Conservation (phyloP, 2,113 vertebrate genomes). For the Sturnira hondurensis region DNA sequence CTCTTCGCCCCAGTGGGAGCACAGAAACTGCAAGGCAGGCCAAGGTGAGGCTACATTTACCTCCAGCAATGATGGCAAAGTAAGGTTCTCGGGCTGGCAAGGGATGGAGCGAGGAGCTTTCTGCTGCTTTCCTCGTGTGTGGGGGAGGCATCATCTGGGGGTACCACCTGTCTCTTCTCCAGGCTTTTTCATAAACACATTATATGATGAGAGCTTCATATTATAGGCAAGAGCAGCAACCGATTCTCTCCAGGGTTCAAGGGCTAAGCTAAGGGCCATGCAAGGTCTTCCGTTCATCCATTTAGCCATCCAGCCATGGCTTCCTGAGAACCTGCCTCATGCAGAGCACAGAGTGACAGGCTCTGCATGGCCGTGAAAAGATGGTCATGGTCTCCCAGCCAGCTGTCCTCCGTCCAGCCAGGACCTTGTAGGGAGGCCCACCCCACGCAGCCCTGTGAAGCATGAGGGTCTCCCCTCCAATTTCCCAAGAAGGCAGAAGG, state of each 20-base stretch:
- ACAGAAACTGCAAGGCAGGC: background rate
- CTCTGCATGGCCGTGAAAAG: background rate
- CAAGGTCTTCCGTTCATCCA: background rate
- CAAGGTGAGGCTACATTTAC: fast-evolving
- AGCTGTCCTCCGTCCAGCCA: background rate
- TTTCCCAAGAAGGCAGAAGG: background rate
- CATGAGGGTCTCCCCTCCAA: background rate
- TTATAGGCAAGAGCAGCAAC: background rate
- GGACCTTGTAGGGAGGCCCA: background rate
- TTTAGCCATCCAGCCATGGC: background rate
- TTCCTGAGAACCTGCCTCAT: background rate
- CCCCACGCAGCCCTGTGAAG: background rate
- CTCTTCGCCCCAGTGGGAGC: background rate
- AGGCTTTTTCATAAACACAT: background rate
- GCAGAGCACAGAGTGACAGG: background rate
- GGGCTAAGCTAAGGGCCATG: background rate
- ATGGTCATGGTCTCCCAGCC: fast-evolving
- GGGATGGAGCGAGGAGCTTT: background rate
- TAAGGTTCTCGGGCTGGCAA: fast-evolving
- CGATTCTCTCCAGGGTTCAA: background rate
- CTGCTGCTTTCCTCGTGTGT: background rate
- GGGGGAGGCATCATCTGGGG: background rate
- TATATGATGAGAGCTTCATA: background rate
- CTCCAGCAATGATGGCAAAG: background rate
- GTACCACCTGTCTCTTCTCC: background rate